Base-by-base conservation (phyloP, 1,140 invertebrate species). In the Drosophila nikananu region DNA sequence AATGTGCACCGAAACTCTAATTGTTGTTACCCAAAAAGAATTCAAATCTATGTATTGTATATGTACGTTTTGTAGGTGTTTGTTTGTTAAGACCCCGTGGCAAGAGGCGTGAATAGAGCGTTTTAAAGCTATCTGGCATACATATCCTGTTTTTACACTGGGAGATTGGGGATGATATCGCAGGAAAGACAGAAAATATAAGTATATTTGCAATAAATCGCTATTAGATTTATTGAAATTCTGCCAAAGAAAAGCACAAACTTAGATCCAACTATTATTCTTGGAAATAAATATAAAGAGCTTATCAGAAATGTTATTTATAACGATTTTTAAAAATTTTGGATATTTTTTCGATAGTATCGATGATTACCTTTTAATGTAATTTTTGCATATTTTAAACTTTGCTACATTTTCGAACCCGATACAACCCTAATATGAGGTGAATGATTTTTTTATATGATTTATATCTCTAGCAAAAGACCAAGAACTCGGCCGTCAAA, bases 1-100 rank as follows among this genome's bases (percentile, higher is more conserved):
- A 67, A 65, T 87, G 67, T 77, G 74, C 65, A 74, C 65, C 39
- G 79, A 72, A 57, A 65, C 57, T 80, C 74, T 83, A 80, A 80
- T 87, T 81, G 77, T 87, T 87, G 83, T 87, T 89, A 57, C 9
- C 52, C n/a, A 7, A 83, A 71, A 39, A 25, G 25, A 51, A 39
- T 37, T 55, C 46, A 9, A 39, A 23, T 52, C 5, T 19, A 52
- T 52, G 51, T 51, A 27, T 48, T n/a, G 21, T 52, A 27, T 68
- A 44, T 75, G 51, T 71, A 63, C 66, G 57, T 77, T 57, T 77
- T 68, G 60, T 82, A 74, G 57, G 48, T 78, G 68, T 86, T 66
- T 73, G 68, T 74, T 80, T 73, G 70, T 73, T 73, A 51, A 73
- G 27, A 71, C 15, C 10, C 44, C 62, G 25, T 13, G 17, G 35